Evolutionary conservation across 2,888 invertebrate genomes (phyloP).

Genomic region (Bellardia bayeri): DNA sequence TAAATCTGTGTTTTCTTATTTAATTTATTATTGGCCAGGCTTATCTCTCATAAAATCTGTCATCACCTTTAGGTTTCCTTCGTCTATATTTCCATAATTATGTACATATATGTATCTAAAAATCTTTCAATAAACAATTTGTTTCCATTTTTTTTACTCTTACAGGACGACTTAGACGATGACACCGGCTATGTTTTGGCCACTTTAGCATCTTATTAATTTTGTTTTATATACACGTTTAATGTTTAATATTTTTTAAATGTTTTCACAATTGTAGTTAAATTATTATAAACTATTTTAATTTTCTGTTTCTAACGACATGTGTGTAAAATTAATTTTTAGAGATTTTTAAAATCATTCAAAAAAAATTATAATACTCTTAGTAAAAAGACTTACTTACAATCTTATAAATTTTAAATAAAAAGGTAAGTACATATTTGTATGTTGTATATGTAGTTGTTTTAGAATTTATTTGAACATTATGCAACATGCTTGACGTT

Average conservation of each 20-base stretch:
- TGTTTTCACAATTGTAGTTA: neutral
- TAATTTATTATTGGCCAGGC: neutral
- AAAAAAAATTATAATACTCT: neutral
- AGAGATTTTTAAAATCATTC: slow-evolving; percentile 10
- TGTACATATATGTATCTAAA: too few relatives aligned
- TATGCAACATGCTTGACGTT: too few relatives aligned
- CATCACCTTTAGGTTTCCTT: neutral
- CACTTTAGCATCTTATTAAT: slow-evolving; percentile 80
- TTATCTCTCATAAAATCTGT: neutral
- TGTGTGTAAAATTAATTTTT: neutral
- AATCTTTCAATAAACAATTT: neutral
- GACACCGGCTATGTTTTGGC: slow-evolving; percentile 89
- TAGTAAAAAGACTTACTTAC: neutral
- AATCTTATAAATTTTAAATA: too few relatives aligned
- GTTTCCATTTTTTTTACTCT: slow-evolving; percentile 63
- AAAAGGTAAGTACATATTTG: too few relatives aligned
- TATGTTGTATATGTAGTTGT: too few relatives aligned
- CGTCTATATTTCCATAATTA: slow-evolving; percentile 9
- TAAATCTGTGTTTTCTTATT: neutral
- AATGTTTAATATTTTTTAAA: neutral
- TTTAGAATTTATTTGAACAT: too few relatives aligned
- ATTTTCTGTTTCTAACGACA: neutral
- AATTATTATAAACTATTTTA: neutral
- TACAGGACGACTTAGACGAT: slow-evolving; percentile 88
- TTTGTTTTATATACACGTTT: neutral